Conservation (phyloP, 2,888 invertebrate species). For the Hesperia comma region DNA sequence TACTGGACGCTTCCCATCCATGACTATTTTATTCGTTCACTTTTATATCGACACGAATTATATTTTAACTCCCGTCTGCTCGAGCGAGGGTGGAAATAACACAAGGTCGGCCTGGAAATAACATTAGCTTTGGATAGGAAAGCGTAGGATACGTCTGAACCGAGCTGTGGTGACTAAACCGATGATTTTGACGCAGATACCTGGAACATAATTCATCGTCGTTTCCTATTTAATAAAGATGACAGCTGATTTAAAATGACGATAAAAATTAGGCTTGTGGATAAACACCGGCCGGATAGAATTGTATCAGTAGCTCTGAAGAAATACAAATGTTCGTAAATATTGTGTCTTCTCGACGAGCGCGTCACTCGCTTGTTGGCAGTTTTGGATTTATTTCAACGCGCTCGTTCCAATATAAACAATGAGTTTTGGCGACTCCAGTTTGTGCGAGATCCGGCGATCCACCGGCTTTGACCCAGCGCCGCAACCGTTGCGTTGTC, state of each 20-base stretch:
- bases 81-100: constrained; percentile 65
- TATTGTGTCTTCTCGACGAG: constrained; percentile 19
- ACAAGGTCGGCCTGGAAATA: constrained; percentile 75
- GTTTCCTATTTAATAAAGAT: constrained; percentile 1
- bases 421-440: constrained; percentile 11
- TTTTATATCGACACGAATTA: constrained; percentile 60
- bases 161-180: constrained; percentile 43
- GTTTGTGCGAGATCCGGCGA: constrained; percentile 25
- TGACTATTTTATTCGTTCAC: constrained; percentile 58
- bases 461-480: constrained; percentile 14
- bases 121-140: constrained; percentile 56
- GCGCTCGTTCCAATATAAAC: constrained; percentile 26
- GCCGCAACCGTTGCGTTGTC: background rate
- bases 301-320: background rate
- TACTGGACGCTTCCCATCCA: constrained; percentile 48
- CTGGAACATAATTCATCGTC: constrained; percentile 19
- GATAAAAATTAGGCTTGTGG: constrained; percentile 14
- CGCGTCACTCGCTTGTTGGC: background rate
- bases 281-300: background rate
- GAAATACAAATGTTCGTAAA: constrained; percentile 18
- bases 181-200: constrained; percentile 12
- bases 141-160: constrained; percentile 55
- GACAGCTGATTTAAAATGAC: constrained; percentile 28
- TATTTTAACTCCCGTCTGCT: constrained; percentile 63
- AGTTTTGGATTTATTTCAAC: constrained; percentile 18